Evolutionary conservation across 2,113 vertebrate genomes (phyloP).

Genomic region (Xyrauchen texanus): DNA sequence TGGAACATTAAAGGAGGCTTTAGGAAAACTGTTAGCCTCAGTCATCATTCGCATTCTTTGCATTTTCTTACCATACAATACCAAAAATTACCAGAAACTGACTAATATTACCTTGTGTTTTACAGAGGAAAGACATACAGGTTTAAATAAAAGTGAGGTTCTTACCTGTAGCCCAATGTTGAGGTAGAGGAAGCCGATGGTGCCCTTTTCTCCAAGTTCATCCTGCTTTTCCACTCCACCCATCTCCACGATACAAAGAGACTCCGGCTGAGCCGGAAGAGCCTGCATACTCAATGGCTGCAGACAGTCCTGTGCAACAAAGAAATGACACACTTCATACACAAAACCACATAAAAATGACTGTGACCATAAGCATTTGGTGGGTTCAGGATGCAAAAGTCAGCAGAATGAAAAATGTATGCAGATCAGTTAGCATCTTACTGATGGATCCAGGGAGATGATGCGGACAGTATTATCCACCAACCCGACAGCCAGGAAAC

Average conservation of each 20-base stretch:
- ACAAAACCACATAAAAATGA: not conserved
- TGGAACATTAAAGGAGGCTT: too few species aligned
- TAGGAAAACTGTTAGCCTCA: too few species aligned
- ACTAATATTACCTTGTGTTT: too few species aligned
- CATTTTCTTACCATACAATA: too few species aligned
- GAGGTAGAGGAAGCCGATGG: conserved; percentile 95
- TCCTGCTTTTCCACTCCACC: conserved; percentile 97
- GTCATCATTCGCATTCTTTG: too few species aligned
- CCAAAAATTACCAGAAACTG: too few species aligned
- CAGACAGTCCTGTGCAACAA: conserved; percentile 83
- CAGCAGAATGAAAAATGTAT: too few species aligned
- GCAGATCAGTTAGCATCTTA: conserved; percentile 63
- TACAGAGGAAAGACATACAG: too few species aligned
- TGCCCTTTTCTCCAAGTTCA: conserved; percentile 91
- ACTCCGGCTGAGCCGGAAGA: conserved; percentile 93
- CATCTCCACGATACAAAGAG: conserved; percentile 97
- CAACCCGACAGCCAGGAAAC: conserved; percentile 92
- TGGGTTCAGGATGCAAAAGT: too few species aligned
- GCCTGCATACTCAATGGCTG: conserved; percentile 98
- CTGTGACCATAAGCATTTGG: not conserved
- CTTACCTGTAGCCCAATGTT: conserved; percentile 96
- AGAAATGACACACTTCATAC: not conserved
- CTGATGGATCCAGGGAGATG: conserved; percentile 95
- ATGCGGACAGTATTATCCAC: conserved; percentile 98
- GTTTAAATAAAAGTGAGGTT: too few species aligned